Base-by-base conservation (phyloP, 2,113 vertebrate species). In the Pelecanoides urinatrix region DNA sequence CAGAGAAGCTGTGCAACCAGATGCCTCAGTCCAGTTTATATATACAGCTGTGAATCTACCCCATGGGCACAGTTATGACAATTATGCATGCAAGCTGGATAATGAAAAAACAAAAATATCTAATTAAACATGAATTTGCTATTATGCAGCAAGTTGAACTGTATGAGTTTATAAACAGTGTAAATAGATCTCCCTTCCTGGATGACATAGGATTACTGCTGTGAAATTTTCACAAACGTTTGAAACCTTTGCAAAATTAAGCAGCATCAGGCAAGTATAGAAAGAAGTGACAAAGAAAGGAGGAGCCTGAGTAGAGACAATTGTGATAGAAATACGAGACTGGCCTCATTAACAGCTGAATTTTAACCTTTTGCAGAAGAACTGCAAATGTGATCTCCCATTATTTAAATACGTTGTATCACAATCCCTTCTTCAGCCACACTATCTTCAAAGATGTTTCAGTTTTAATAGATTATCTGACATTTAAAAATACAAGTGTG, bases 401-500 rank as follows among this genome's bases (percentile, higher is more conserved):
- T 66, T n/a, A 63, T 70, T 80, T 92, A 82, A 88, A 86, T n/a
- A 21, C 1, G 3, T 19, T 19, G 16, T 38, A 32, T 47, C 45
- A 76, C 50, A 59, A 22, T 34, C n/a, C 44, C 50, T 76, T n/a
- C 83, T 71, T 34, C 50, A 78, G 38, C 53, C 56, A 40, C 2
- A 0, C 44, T 84, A 22, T 61, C 29, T 84, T 87, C 83, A 72
- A 63, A 81, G 86, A 16, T 66, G 73, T 72, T 94, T 94, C 85
- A 44, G 47, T 42, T 86, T 86, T 85, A 85, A 82, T 40, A 82
- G 56, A 79, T 65, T 59, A 40, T 45, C 65, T 84, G 81, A 88
- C 49, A 87, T 68, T 82, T 86, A 49, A 96, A 94, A 89, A 84
- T 91, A 75, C 52, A 91, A 65, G 10, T 50, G 32, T 88, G 81